phyloP scores from a whole-genome alignment of 2,797 vertebrate species.

The Corythornis leucogaster region DNA sequence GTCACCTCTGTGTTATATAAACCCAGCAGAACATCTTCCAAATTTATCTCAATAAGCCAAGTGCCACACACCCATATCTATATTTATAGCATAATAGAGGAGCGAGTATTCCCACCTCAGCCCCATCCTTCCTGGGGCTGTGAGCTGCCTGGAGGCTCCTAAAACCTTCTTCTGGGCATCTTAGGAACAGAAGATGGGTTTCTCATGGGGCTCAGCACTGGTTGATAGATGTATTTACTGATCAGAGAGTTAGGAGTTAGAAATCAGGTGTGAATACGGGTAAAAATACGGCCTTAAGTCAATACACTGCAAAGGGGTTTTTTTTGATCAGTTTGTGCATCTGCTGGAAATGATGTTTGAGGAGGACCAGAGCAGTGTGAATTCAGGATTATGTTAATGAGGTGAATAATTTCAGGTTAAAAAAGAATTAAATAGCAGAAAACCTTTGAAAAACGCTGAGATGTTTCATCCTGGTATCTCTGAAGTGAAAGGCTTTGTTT shows the following conservation, averaged over 20 bases:
- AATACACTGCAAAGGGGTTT: not conserved
- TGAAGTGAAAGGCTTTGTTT: slow-evolving; percentile 61
- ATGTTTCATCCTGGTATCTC: slow-evolving; percentile 3
- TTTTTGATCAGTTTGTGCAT: slow-evolving; percentile 4
- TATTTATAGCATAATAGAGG: not conserved
- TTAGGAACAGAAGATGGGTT: not conserved
- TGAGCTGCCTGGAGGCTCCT: not conserved
- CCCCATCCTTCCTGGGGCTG: not conserved
- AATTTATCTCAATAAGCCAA: not conserved
- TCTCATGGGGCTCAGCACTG: rapidly evolving
- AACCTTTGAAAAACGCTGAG: slow-evolving; percentile 36
- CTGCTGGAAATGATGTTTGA: slow-evolving; percentile 27
- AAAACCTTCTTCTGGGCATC: not conserved
- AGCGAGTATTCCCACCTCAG: not conserved
- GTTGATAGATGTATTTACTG: not conserved
- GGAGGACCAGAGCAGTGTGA: slow-evolving; percentile 1
- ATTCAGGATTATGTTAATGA: slow-evolving; percentile 60
- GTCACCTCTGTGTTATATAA: rapidly evolving
- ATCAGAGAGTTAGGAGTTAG: not conserved
- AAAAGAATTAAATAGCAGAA: slow-evolving; percentile 44
- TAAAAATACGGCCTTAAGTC: not conserved
- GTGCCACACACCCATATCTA: rapidly evolving
- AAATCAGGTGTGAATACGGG: not conserved
- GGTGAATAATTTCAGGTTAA: slow-evolving; percentile 54
- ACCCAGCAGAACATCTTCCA: not conserved